Base-by-base conservation (phyloP, 2,113 vertebrate genomes). In the Apodemus sylvaticus region DNA sequence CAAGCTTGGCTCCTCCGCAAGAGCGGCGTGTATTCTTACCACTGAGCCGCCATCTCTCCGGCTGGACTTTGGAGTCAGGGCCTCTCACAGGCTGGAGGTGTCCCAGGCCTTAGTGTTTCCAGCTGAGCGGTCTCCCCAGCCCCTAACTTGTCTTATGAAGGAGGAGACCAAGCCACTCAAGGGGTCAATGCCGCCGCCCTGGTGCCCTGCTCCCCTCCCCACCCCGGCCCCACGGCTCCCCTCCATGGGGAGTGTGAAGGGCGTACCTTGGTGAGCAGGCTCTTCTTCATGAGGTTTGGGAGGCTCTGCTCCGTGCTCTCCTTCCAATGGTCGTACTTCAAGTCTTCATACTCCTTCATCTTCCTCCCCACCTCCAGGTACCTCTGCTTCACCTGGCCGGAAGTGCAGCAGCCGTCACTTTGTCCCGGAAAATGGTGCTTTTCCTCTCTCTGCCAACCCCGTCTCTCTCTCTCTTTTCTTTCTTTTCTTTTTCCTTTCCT, bases 291-390 rank as follows among this genome's bases (percentile, higher is more conserved):
- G 16, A 99, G 95, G 2, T 83, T 8, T 0, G 99, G 99, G 58
- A 99, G 97, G 0, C 36, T 86, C 0, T 97, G 95, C 86, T 99
- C 98, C 0, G 98, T 98, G 26, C 62, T 93, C 0, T 97, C 96
- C 77, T 55, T 94, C 99, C 99, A 99, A 7, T 82, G 51, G 42
- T 91, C 87, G 0, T 99, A 99, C 93, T 99, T 99, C n/a, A 96
- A 78, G 6, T 97, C 70, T 94, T 99, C 99, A 39, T 99, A 99
- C 0, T 98, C 98, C 42, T 98, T 99, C 98, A 99, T 98, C 7
- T 86, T 96, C 96, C 96, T 95, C 1, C 98, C 99, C 93, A 99
- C 97, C 93, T 99, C 98, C 89, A 98, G 71, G 89, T 99, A 99
- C 19, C 98, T 99, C 36, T 98, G 97, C 74, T 98, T 99, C 9